Base-by-base conservation (phyloP, 2,113 vertebrate genomes). In the Chiloscyllium plagiosum region DNA sequence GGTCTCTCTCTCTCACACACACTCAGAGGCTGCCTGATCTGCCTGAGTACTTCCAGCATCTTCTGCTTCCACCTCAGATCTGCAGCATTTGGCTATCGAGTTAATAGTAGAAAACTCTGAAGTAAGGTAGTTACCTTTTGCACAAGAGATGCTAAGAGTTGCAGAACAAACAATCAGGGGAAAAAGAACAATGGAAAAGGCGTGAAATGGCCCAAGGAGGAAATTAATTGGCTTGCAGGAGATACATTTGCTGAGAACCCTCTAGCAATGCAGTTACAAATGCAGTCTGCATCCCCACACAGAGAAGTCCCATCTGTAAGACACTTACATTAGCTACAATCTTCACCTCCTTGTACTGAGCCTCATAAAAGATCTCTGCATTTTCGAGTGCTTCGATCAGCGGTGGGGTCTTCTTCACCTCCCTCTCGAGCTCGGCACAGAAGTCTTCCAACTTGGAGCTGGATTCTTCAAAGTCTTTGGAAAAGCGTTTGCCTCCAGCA, bases 281-380 rank as follows among this genome's bases (percentile, higher is more conserved):
- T 2, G 12, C 1, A 52, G 52, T 29, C 12, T 0, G 13, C 4
- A 0, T 33, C 61, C 56, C 33, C 29, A 2, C 3, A 12, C 7
- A 26, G 94, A 65, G 90, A 94, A 94, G 19, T 68, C 29, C 3
- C 33, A 42, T 26, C 4, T 20, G 26, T 4, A 13, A 47, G 68
- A 0, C 66, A 98, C 99, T 99, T 97, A 99, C 99, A 17, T 99
- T 99, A 8, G 99, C 99, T 13, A 99, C 99, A 89, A 99, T 99
- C 97, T 99, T 99, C 94, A 99, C 99, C 96, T 99, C 99, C 96
- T 99, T 99, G 96, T 99, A 99, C 96, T 99, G 99, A 26, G 98
- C 99, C 97, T 99, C 98, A 0, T 99, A 99, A 96, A 99, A 99
- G 95, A 99, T 98, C 0, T 99, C 99, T 0, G 99, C 99, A 0